Base-by-base conservation (phyloP, 2,113 vertebrate species). In the Platysteira castanea region DNA sequence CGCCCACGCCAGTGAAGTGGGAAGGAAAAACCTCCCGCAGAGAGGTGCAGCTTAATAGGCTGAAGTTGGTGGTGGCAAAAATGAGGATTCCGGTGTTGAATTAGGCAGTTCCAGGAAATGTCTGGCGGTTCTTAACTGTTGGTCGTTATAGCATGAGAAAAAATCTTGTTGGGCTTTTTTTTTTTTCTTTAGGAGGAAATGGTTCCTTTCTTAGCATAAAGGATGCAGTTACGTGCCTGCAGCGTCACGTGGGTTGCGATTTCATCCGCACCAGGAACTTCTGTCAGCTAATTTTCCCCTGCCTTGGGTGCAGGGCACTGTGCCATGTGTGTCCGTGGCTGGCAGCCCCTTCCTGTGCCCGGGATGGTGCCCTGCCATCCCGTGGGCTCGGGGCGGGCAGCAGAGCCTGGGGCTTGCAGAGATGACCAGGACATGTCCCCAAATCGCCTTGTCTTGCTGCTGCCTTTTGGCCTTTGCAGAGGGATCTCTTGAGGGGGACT, bases 191-290 rank as follows among this genome's bases (percentile, higher is more conserved):
- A 83, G 85, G 60, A 96, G 96, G 96, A 96, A 96, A 94, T 92
- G 90, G 95, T 84, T 94, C 88, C 93, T 96, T 95, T 96, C 93
- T 95, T 93, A 94, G 90, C 93, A 82, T 95, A 94, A 90, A 97
- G 96, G 96, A 96, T 96, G 96, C 92, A 90, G 95, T 92, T 94
- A 92, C 60, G 53, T 84, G 95, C 71, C 64, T 80, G 93, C n/a
- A 23, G 88, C 88, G 6, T 95, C 92, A 96, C 90, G 93, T 95
- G 95, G 91, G 83, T 74, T 39, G n/a, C 87, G 65, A 59, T 91
- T 87, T 85, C 19, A 8, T 46, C 76, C 1, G 6, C 80, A 80
- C 76, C 68, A 93, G 93, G 93, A 96, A 94, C 93, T 95, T 90
- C 60, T 80, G 90, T 94, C 95, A 84, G 90, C 95, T 94, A 70